Percentiles rank a stretch among this genome's conserved stretches.
These are phyloP conservation scores for Lytechinus variegatus DNA, from an alignment of 35 echinoderm and acorn worm genomes.

Conservation along the genomic window DNA sequence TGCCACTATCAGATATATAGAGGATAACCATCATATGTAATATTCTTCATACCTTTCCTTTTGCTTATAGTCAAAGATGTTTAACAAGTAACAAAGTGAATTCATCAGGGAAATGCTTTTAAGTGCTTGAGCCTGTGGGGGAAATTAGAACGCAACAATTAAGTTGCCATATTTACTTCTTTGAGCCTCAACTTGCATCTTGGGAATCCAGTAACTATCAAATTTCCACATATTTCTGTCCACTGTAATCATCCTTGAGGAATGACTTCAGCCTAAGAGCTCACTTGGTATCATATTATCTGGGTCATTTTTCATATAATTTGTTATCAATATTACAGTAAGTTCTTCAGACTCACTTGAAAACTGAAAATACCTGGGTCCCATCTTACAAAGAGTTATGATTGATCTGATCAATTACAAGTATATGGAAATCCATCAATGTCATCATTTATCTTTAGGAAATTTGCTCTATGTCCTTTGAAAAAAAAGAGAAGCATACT, in stretches of 20 bases:
- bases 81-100: background rate
- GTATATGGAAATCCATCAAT: no score
- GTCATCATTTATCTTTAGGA: no score
- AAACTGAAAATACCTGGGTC: no score
- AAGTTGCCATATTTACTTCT: background rate
- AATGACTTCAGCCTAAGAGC: background rate
- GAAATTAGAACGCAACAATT: background rate
- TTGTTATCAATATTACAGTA: no score
- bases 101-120: background rate
- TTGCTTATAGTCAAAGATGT: background rate
- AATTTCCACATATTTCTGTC: background rate
- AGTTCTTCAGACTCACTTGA: no score
- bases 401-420: no score
- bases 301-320: no score
- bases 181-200: background rate
- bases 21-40: background rate
- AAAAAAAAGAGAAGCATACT: no score
- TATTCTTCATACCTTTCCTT: background rate
- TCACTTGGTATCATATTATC: background rate
- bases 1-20: background rate
- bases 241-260: background rate
- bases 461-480: no score
- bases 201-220: background rate
- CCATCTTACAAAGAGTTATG: no score
- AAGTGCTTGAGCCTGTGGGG: background rate